A percentile compares a stretch with the other conserved stretches of the same genome.
Evolutionary conservation across 2,797 vertebrate species (phyloP).

Genomic region (Cebuella pygmaea): DNA sequence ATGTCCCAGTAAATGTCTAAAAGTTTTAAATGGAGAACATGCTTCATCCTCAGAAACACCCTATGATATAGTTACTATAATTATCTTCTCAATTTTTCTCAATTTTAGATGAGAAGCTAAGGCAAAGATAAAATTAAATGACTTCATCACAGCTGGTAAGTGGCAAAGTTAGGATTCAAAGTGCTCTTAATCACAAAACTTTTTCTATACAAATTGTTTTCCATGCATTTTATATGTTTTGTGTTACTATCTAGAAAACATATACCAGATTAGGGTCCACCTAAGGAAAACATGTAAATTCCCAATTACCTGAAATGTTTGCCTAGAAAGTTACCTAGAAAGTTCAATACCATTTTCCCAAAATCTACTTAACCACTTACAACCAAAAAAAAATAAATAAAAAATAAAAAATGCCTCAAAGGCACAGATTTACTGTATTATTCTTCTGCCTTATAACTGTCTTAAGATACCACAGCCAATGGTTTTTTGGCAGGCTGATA

Average conservation of each 20-base stretch:
- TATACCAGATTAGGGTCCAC: not conserved
- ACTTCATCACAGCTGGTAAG: not conserved
- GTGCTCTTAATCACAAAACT: rapidly evolving
- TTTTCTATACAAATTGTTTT: not conserved
- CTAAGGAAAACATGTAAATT: not conserved
- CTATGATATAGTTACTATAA: not conserved
- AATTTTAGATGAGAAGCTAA: not conserved
- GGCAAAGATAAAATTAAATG: not conserved
- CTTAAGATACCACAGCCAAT: not conserved
- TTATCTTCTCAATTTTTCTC: not conserved
- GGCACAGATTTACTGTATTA: not conserved
- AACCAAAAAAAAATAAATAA: not conserved
- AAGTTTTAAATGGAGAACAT: not conserved
- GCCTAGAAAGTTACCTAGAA: not conserved
- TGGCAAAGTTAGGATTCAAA: not conserved
- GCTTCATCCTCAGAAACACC: not conserved
- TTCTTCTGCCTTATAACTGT: not conserved
- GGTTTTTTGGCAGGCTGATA: not conserved
- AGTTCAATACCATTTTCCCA: not conserved
- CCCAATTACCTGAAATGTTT: not conserved
- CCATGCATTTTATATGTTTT: not conserved
- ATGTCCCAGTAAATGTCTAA: not conserved
- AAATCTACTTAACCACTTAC: not conserved
- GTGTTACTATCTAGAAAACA: not conserved
- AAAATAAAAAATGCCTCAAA: not conserved